Percentiles rank a stretch among this genome's conserved stretches.
These are phyloP conservation scores for Catagonus wagneri DNA, from an alignment of 2,113 vertebrate genomes.

Conservation along the genomic window DNA sequence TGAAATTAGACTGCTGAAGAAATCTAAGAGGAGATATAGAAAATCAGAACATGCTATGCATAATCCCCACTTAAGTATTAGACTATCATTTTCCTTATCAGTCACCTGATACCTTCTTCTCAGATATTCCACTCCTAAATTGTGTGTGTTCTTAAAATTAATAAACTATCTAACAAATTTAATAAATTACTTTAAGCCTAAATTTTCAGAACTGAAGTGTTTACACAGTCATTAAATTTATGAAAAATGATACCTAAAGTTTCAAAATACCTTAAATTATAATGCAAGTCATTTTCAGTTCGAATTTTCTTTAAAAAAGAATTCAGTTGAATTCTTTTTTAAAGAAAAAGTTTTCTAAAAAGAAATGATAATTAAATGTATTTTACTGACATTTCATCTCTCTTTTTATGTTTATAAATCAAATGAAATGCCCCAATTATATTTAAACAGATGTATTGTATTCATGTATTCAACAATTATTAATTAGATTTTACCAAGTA, in stretches of 20 bases:
- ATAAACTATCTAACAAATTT: not conserved
- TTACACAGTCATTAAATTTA: not conserved
- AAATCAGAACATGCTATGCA: slow-evolving; percentile 9
- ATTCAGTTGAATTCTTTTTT: too few species aligned
- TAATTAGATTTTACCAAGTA: not conserved
- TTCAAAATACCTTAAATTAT: slow-evolving; percentile 9
- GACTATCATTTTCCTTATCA: not conserved
- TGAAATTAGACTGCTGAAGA: slow-evolving; percentile 48
- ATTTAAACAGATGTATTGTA: slow-evolving; percentile 29
- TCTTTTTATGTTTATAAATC: not conserved
- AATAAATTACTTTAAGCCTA: not conserved
- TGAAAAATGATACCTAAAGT: not conserved
- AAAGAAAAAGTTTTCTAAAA: not conserved
- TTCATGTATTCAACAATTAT: not conserved
- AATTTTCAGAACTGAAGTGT: not conserved
- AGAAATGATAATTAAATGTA: not conserved
- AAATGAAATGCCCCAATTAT: not conserved
- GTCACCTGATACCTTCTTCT: slow-evolving; percentile 4
- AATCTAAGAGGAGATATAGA: slow-evolving; percentile 49
- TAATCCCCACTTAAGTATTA: too few species aligned
- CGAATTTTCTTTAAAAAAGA: not conserved
- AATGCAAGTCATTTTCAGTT: not conserved
- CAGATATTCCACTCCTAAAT: not conserved
- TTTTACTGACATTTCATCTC: not conserved
- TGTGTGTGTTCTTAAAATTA: slow-evolving; percentile 12